Evolutionary conservation across 2,888 invertebrate species (phyloP), one percentile per base, ranked within the genome.

Genomic region (Chesias legatella): DNA sequence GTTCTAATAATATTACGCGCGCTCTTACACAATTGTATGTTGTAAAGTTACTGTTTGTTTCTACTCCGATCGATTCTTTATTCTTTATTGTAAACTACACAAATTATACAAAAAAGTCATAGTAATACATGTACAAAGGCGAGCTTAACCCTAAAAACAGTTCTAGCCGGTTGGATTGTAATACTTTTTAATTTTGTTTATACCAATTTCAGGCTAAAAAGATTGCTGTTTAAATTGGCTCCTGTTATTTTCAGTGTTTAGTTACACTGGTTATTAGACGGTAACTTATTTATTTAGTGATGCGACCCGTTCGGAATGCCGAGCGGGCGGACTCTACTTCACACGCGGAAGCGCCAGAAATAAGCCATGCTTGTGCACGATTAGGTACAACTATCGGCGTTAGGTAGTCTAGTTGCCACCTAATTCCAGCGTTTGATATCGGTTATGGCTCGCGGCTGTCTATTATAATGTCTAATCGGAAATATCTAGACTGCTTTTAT

Each of bases 311-410:
- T 53, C 53, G 74, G 77, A 76, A 80, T 80, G 74, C 73, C 63
- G 64, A 62, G 46, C 62, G 69, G 62, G 67, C 69, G 73, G 73
- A 68, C 67, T 71, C 72, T 60, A 76, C 74, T 70, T 65, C 66
- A 72, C 70, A 81, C 73, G 79, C 84, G 84, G 84, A 85, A 84
- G 81, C 82, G 72, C 71, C 76, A 70, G 73, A 85, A 86, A 86
- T 85, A 85, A 81, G 73, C 78, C 69, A 71, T 73, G 73, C 76
- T 75, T 68, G 67, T 63, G 66, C 65, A 66, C 63, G 58, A 51
- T 61, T 65, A n/a, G n/a, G n/a, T n/a, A 60, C 58, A 48, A 45
- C 40, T 41, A 45, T 45, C 23, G 52, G 51, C 45, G 48, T 60
- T 56, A 60, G 50, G 50, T 51, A 35, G 38, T 30, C 33, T n/a